These are phyloP conservation scores for Apis florea DNA, from an alignment of 1,140 invertebrate genomes.

Conservation along the genomic window DNA sequence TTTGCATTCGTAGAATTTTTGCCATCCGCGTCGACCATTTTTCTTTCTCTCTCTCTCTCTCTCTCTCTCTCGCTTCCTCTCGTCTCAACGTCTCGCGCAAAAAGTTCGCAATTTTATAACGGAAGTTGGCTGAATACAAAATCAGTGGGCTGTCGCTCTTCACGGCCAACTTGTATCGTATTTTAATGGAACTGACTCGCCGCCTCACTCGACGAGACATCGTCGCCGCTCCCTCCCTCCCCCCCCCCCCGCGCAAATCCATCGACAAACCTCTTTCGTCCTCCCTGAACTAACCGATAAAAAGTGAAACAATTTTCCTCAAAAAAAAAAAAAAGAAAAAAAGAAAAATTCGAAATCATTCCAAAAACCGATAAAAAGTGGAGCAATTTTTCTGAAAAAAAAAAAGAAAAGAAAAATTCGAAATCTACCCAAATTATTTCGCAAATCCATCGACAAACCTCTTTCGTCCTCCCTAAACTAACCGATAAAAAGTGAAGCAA, in stretches of 20 bases:
- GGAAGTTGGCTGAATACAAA: slow-evolving; percentile 75
- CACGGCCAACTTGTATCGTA: slow-evolving; percentile 65
- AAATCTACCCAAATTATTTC: too few relatives aligned
- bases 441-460: slow-evolving; percentile 13
- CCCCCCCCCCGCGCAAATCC: slow-evolving; percentile 13
- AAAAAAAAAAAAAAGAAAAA: not conserved
- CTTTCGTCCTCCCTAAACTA: not conserved
- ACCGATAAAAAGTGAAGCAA: too few relatives aligned
- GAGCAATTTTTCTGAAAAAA: not conserved
- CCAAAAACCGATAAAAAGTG: not conserved
- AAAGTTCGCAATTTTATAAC: slow-evolving; percentile 74
- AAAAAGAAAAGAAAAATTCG: not conserved
- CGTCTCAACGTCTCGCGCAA: slow-evolving; percentile 56
- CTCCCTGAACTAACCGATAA: not conserved
- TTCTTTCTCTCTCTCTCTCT: slow-evolving; percentile 33
- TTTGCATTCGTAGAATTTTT: slow-evolving; percentile 28
- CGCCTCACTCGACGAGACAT: slow-evolving; percentile 13
- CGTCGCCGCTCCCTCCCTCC: too few relatives aligned
- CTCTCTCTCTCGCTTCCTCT: slow-evolving; percentile 42
- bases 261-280: not conserved
- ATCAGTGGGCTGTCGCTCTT: slow-evolving; percentile 66
- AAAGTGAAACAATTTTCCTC: not conserved
- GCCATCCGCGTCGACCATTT: slow-evolving; percentile 41
- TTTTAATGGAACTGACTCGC: slow-evolving; percentile 67
- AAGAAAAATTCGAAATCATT: not conserved